A percentile compares a stretch with the other conserved stretches of the same genome.
Conservation (phyloP, 2,888 invertebrate species). For the Dolichomitus sp. region DNA sequence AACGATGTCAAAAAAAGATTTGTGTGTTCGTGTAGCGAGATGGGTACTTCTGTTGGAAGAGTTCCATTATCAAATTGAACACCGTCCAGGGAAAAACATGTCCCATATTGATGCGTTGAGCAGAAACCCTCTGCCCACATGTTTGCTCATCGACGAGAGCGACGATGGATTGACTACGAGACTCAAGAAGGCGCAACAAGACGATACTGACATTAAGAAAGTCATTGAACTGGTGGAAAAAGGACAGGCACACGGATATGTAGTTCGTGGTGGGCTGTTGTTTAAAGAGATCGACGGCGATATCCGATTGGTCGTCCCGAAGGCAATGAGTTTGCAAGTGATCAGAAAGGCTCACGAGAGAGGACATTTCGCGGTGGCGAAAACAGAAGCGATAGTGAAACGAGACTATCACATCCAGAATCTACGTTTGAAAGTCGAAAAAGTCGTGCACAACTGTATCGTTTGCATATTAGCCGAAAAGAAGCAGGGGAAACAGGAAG, state of each 20-base stretch:
- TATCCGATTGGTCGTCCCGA: constrained; percentile 76
- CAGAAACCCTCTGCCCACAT: too few relatives aligned
- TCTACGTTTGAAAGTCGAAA: neutral
- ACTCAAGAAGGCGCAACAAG: constrained; percentile 42
- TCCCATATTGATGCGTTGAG: too few relatives aligned
- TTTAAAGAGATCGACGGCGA: constrained; percentile 45
- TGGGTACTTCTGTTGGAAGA: constrained; percentile 29
- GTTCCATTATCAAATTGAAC: constrained; percentile 34
- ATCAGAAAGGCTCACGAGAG: constrained; percentile 79
- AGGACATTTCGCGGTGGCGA: constrained; percentile 79
- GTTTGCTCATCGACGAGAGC: constrained; percentile 30
- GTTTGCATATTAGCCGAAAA: neutral
- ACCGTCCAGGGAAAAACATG: constrained; percentile 38
- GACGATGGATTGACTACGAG: constrained; percentile 6
- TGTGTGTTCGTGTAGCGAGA: constrained; percentile 17
- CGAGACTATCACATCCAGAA: neutral
- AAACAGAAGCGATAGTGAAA: constrained; percentile 33
- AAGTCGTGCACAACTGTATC: neutral
- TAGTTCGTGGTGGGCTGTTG: constrained; percentile 24
- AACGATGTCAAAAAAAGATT: constrained; percentile 42
- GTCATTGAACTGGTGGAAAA: neutral
- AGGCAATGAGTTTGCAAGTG: constrained; percentile 78
- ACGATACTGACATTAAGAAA: neutral
- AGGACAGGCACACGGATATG: too few relatives aligned
- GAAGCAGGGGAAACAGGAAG: neutral